These are phyloP conservation scores for Sarcophaga peregrina DNA, from an alignment of 1,140 invertebrate genomes.

Conservation along the genomic window DNA sequence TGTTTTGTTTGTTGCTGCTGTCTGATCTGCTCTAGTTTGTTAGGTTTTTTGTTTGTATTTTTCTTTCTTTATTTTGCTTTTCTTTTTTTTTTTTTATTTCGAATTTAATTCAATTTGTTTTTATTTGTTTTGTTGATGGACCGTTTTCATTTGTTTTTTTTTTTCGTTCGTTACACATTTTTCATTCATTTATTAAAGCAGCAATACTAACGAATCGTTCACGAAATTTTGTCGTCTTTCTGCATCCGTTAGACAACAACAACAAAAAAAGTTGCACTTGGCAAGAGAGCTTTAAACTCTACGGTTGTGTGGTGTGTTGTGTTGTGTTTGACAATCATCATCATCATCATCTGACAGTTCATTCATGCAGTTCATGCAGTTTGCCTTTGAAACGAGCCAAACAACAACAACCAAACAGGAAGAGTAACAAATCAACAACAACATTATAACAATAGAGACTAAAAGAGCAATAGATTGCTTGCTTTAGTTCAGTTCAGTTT, in stretches of 20 bases:
- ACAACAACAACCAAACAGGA: not conserved
- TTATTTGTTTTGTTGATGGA: not conserved
- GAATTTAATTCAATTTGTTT: conserved; percentile 22
- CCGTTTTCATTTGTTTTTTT: not conserved
- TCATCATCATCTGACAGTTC: conserved; percentile 13
- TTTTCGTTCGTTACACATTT: not conserved
- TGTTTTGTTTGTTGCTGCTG: no score
- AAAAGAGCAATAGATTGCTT: not conserved
- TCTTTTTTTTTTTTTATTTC: not conserved
- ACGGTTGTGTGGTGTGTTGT: not conserved
- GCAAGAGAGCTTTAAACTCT: not conserved
- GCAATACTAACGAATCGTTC: not conserved
- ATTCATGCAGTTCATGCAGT: conserved; percentile 13
- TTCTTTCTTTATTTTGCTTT: not conserved
- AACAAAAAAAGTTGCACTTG: not conserved
- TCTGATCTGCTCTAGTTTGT: not conserved
- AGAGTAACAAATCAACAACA: not conserved
- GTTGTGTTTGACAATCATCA: not conserved
- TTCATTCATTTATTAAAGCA: conserved; percentile 4
- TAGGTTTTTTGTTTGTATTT: not conserved
- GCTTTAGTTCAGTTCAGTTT: not conserved
- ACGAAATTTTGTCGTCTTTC: conserved; percentile 24
- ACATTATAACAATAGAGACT: not conserved
- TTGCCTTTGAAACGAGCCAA: not conserved
- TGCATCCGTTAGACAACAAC: not conserved